A percentile compares a stretch with the other conserved stretches of the same genome.
Conservation (phyloP, 2,888 invertebrate species). For the Mimumesa dahlbomi region DNA sequence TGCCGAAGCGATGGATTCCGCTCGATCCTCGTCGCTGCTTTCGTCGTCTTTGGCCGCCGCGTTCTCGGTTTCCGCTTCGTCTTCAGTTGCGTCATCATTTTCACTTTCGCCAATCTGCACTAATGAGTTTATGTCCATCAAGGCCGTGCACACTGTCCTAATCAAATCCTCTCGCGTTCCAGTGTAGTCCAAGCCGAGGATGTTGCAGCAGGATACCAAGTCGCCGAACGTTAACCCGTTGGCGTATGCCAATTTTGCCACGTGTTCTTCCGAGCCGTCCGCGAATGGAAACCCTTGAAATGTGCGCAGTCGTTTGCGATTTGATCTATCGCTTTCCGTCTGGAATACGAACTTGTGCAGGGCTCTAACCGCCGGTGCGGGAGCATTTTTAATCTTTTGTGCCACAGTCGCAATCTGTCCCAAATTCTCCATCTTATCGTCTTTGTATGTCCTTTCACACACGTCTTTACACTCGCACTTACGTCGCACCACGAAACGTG, state of each 20-base stretch:
- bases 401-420: not conserved
- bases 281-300: slow-evolving; percentile 5
- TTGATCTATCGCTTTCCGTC: slow-evolving; percentile 1
- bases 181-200: slow-evolving; percentile 14
- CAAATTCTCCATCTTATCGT: too few relatives aligned
- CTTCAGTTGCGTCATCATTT: slow-evolving; percentile 3
- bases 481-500: too few relatives aligned
- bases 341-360: slow-evolving; percentile 13
- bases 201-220: slow-evolving; percentile 19
- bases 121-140: slow-evolving; percentile 15
- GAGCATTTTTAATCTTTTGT: slow-evolving; percentile 4
- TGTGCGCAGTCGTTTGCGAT: not conserved
- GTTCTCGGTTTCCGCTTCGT: not conserved
- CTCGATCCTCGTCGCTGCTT: not conserved
- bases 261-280: slow-evolving; percentile 2
- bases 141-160: not conserved
- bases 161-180: slow-evolving; percentile 16
- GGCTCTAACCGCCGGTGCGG: not conserved
- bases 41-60: not conserved
- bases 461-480: too few relatives aligned
- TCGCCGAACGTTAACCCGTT: slow-evolving; percentile 6
- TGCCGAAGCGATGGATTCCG: too few relatives aligned
- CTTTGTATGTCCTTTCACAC: too few relatives aligned
- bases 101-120: not conserved
- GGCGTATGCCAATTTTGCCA: not conserved